phyloP scores from a whole-genome alignment of 2,888 invertebrate genomes.

The Mylabris sibirica region DNA sequence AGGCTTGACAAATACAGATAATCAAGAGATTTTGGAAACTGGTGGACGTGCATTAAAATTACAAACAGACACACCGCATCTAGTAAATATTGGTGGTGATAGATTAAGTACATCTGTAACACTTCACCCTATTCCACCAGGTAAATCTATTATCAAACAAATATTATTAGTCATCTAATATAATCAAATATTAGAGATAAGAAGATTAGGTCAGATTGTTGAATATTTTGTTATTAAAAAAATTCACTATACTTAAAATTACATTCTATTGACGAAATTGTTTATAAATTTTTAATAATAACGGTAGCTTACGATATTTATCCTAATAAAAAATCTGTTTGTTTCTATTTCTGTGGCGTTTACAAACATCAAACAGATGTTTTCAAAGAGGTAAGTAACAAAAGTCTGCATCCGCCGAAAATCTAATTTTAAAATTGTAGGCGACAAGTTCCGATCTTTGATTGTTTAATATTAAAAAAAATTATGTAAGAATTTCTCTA shows the following conservation, averaged over 20 bases:
- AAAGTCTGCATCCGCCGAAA: slow-evolving; percentile 30
- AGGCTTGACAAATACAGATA: slow-evolving; percentile 21
- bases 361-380: slow-evolving; percentile 22
- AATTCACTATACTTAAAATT: neutral
- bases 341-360: slow-evolving; percentile 36
- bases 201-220: neutral
- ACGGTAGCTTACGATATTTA: neutral
- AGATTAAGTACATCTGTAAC: slow-evolving; percentile 92
- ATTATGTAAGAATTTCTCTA: slow-evolving; percentile 13
- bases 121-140: slow-evolving; percentile 87
- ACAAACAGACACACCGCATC: slow-evolving; percentile 85
- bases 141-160: slow-evolving; percentile 61
- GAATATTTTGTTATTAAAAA: neutral
- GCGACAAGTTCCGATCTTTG: slow-evolving; percentile 16
- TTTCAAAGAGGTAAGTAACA: slow-evolving; percentile 18
- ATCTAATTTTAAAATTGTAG: slow-evolving; percentile 28
- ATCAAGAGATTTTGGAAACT: slow-evolving; percentile 46
- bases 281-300: slow-evolving; percentile 15
- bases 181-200: slow-evolving; percentile 5
- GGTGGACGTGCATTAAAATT: slow-evolving; percentile 69
- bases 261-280: neutral
- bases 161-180: neutral
- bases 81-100: slow-evolving; percentile 90
- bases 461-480: neutral
- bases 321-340: slow-evolving; percentile 25